Conservation (phyloP, 2,888 invertebrate genomes). For the Orgyia antiqua region DNA sequence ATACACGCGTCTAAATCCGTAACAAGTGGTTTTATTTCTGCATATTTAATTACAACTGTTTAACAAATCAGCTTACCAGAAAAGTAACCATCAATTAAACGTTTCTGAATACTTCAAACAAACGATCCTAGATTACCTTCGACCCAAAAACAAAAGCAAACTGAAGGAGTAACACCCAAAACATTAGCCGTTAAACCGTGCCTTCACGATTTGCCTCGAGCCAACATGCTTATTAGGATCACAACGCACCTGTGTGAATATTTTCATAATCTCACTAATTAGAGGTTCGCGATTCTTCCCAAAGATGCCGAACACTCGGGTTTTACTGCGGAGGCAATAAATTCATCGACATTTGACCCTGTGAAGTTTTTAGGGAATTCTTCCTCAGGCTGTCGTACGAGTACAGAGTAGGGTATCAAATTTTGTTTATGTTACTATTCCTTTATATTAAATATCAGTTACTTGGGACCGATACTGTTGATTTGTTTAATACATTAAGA, state of each 20-base stretch:
- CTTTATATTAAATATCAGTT: constrained; percentile 30
- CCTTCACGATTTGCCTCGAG: constrained; percentile 70
- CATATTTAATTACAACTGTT: too few relatives aligned
- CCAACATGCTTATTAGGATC: constrained; percentile 72
- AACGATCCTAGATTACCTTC: too few relatives aligned
- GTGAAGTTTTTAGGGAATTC: constrained; percentile 63
- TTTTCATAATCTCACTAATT: constrained; percentile 76
- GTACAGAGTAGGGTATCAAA: constrained; percentile 44
- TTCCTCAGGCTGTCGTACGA: constrained; percentile 60
- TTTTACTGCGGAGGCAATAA: constrained; percentile 73
- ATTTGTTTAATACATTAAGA: constrained; percentile 21
- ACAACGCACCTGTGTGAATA: constrained; percentile 76
- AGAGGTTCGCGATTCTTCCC: constrained; percentile 75
- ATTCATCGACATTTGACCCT: constrained; percentile 77
- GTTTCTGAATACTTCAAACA: too few relatives aligned
- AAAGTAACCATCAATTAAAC: constrained; percentile 10
- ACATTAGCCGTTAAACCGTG: constrained; percentile 45
- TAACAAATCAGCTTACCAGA: background rate
- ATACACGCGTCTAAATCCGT: too few relatives aligned
- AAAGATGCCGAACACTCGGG: constrained; percentile 69
- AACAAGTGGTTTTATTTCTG: too few relatives aligned
- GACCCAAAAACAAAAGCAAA: constrained; percentile 53
- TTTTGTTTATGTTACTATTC: constrained; percentile 25
- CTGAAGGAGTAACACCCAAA: constrained; percentile 68
- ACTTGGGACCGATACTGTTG: constrained; percentile 17